These are phyloP conservation scores for Tenebrosternarchus preto DNA, from an alignment of 2,113 vertebrate genomes.

Conservation along the genomic window DNA sequence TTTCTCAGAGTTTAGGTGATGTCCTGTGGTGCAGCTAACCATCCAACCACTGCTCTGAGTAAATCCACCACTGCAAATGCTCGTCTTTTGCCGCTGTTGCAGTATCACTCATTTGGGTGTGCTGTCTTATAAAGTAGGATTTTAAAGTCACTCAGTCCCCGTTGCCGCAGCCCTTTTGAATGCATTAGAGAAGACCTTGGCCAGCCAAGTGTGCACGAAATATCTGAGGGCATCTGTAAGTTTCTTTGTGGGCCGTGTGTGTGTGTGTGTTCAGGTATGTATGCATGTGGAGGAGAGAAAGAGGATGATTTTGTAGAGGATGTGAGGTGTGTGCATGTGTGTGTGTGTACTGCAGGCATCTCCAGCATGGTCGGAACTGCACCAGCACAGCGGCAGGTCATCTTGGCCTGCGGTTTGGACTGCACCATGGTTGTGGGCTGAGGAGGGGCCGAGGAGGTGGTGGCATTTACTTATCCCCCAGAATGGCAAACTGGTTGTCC, in stretches of 20 bases:
- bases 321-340: conserved; percentile 18
- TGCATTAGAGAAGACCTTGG: conserved; percentile 73
- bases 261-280: conserved; percentile 34
- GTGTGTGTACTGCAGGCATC: conserved; percentile 36
- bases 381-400: conserved; percentile 75
- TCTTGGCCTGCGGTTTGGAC: conserved; percentile 77
- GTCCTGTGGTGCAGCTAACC: conserved; percentile 67
- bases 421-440: conserved; percentile 76
- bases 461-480: conserved; percentile 88
- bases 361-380: conserved; percentile 54
- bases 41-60: conserved; percentile 65
- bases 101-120: conserved; percentile 71
- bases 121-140: conserved; percentile 58
- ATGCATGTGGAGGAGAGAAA: conserved; percentile 25
- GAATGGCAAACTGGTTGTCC: conserved; percentile 97
- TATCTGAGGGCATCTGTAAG: conserved; percentile 50
- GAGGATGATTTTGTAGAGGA: conserved; percentile 2
- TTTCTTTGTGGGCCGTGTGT: conserved; percentile 34
- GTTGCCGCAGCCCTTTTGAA: conserved; percentile 66
- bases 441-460: conserved; percentile 65
- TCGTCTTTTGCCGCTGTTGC: conserved; percentile 61
- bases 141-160: conserved; percentile 61
- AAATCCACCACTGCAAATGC: conserved; percentile 70
- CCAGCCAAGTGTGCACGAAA: conserved; percentile 60
- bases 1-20: conserved; percentile 66